phyloP scores from a whole-genome alignment of 2,888 invertebrate genomes.

The Neria commutata region DNA sequence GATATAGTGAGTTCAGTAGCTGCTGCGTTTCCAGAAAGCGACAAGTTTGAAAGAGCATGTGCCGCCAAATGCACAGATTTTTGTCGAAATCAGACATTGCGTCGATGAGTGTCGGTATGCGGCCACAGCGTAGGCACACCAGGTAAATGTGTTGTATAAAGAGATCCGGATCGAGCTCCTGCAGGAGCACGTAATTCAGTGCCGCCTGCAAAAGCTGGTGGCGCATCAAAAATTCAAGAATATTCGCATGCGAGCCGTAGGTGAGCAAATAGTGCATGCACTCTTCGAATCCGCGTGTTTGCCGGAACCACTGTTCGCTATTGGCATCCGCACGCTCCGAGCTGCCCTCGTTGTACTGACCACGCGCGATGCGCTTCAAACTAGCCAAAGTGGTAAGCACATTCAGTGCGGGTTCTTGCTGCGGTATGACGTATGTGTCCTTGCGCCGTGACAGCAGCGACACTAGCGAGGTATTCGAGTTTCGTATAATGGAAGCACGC shows the following conservation, averaged over 20 bases:
- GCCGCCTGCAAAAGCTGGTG: conserved; percentile 74
- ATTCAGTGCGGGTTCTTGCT: conserved; percentile 68
- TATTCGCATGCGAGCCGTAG: conserved; percentile 78
- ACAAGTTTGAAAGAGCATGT: conserved; percentile 73
- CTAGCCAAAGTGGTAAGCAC: conserved; percentile 68
- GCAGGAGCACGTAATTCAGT: conserved; percentile 72
- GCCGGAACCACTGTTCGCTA: conserved; percentile 30
- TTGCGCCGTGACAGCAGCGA: conserved; percentile 60
- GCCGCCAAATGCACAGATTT: conserved; percentile 73
- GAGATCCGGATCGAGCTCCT: conserved; percentile 71
- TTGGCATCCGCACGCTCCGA: not conserved
- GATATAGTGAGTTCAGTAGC: conserved; percentile 74
- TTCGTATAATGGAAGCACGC: conserved; percentile 56
- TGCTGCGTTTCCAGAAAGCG: conserved; percentile 73
- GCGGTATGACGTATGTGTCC: conserved; percentile 63
- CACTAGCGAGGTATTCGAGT: conserved; percentile 54
- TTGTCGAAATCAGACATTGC: conserved; percentile 71
- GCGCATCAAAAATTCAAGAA: conserved; percentile 77
- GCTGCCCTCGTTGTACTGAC: conserved; percentile 61
- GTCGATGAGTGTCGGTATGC: conserved; percentile 67
- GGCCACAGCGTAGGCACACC: conserved; percentile 71
- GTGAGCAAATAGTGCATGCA: conserved; percentile 80
- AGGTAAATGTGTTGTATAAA: conserved; percentile 77
- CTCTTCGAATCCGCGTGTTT: conserved; percentile 73
- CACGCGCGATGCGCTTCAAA: conserved; percentile 66